Base-by-base conservation (phyloP, 35 echinoderm and acorn worm genomes). In the Ophiothrix spiculata region DNA sequence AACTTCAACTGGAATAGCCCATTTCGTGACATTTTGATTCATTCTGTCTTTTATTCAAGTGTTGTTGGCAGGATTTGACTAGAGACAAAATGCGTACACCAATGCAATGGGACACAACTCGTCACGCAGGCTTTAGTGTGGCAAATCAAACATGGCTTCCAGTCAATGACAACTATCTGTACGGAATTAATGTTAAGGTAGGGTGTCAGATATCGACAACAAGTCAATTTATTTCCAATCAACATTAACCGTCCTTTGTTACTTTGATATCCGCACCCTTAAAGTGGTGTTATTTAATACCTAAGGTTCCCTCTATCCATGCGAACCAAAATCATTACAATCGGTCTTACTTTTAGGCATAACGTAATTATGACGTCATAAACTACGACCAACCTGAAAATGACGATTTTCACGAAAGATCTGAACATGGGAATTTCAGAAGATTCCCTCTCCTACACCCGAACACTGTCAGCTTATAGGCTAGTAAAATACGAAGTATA, bases 101-200 rank as follows among this genome's bases (percentile, higher is more conserved):
- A 15, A 97, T 97, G 94, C 94, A 97, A 78, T 97, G 94, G 94
- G 40, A 88, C n/a, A 40, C 28, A 0, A 35, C 39, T 14, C 45
- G 79, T 25, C 77, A 81, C 23, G 90, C 87, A 83, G 94, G 94
- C 17, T 97, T 97, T 38, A 97, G 94, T 46, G 78, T 56, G 8
- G 69, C 94, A 14, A 32, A 86, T 33, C 69, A 92, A 39, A 97
- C 94, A 11, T 97, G 94, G 94, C 83, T 97, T 1, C 94, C 94
- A 11, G 90, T 97, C 11, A 83, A 92, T 39, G 74, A 87, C 4
- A 97, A 86, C 31, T 86, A 86, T 69, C 37, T 81, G 13, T 23
- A 56, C 19, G 94, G 94, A 21, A 38, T 92, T 25, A 97, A 97
- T 46, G 94, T 97, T 37, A 33, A 88, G 77, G 87, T 94, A 25